These are phyloP conservation scores for Oncorhynchus keta DNA, from an alignment of 2,113 vertebrate genomes.

Conservation along the genomic window DNA sequence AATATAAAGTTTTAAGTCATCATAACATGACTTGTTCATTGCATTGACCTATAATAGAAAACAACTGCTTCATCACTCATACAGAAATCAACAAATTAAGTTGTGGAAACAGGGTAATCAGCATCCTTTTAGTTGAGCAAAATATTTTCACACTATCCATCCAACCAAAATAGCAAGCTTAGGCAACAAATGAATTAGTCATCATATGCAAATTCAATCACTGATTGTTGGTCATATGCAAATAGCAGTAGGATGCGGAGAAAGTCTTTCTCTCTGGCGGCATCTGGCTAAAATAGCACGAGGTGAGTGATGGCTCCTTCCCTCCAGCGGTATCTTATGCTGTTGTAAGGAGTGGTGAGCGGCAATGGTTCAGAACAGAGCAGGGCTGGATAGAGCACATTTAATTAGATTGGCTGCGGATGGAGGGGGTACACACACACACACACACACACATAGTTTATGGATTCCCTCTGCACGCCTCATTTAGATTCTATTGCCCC, in stretches of 20 bases:
- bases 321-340: not conserved
- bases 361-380: not conserved
- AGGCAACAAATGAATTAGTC: no score
- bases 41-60: not conserved
- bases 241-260: not conserved
- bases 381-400: not conserved
- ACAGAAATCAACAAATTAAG: not conserved
- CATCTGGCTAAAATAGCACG: not conserved
- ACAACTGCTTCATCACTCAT: not conserved
- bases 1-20: no score
- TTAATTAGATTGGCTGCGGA: conserved; percentile 9
- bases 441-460: not conserved
- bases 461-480: not conserved
- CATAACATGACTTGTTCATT: not conserved
- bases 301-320: not conserved
- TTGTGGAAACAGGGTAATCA: not conserved
- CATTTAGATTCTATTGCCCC: conserved; percentile 19
- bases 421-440: no score
- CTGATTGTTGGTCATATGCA: not conserved
- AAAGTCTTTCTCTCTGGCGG: not conserved
- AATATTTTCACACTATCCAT: not conserved
- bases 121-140: not conserved
- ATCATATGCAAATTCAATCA: no score
- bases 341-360: not conserved
- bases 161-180: no score